phyloP scores from a whole-genome alignment of 2,113 vertebrate genomes.

The Hydrolagus affinis region DNA sequence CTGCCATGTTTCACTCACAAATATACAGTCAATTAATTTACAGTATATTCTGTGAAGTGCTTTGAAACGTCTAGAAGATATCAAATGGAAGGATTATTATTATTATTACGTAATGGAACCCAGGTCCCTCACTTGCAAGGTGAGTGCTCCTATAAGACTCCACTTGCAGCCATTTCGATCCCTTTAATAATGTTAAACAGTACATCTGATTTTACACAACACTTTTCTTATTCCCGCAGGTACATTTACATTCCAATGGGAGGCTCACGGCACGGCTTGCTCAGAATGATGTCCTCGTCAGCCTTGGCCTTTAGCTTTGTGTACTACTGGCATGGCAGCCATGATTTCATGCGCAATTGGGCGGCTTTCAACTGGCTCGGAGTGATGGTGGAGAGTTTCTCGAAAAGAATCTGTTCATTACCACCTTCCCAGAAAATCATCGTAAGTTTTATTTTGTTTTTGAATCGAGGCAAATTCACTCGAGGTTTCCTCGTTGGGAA shows the following conservation, averaged over 20 bases:
- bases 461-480: too few species aligned
- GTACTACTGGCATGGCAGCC: constrained; percentile 86
- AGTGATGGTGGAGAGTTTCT: constrained; percentile 65
- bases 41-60: too few species aligned
- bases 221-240: constrained; percentile 51
- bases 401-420: constrained; percentile 56
- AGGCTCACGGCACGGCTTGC: constrained; percentile 66
- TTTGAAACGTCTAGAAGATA: too few species aligned
- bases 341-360: constrained; percentile 85
- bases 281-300: constrained; percentile 67
- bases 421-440: constrained; percentile 50
- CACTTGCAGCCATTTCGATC: neutral
- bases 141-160: neutral
- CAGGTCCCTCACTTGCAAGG: too few species aligned
- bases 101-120: too few species aligned
- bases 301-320: constrained; percentile 81
- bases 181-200: neutral
- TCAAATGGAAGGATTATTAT: too few species aligned
- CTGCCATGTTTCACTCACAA: too few species aligned
- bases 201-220: neutral
- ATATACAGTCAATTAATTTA: too few species aligned
- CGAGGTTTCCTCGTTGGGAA: neutral
- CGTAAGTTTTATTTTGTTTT: constrained; percentile 77
- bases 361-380: constrained; percentile 83
- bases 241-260: constrained; percentile 89